Conservation (phyloP, 2,888 invertebrate species). For the Eubasilissa splendida region DNA sequence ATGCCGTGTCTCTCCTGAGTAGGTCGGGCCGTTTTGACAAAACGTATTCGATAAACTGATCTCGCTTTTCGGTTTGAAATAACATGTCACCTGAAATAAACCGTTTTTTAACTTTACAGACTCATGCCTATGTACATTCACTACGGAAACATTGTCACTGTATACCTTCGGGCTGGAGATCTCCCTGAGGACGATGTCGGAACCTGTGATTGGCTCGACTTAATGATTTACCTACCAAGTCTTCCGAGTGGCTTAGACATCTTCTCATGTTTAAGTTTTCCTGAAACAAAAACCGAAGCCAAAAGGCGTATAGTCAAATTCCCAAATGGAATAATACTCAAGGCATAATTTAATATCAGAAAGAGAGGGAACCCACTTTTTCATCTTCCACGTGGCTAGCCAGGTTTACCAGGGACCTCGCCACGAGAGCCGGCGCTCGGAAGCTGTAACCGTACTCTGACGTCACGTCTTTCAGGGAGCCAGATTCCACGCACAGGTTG, state of each 20-base stretch:
- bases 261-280: constrained; percentile 49
- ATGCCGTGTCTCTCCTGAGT: constrained; percentile 65
- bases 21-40: constrained; percentile 66
- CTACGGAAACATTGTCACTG: background rate
- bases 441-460: constrained; percentile 64
- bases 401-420: constrained; percentile 53
- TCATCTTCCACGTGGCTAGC: constrained; percentile 45
- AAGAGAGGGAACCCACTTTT: constrained; percentile 38
- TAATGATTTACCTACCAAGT: constrained; percentile 46
- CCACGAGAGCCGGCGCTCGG: constrained; percentile 57
- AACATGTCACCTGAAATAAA: constrained; percentile 58
- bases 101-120: constrained; percentile 35
- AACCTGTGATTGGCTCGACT: constrained; percentile 11
- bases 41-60: constrained; percentile 67
- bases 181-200: constrained; percentile 33
- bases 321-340: background rate
- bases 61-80: constrained; percentile 67
- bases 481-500: constrained; percentile 63
- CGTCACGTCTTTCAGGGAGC: constrained; percentile 63
- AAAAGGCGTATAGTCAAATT: too few relatives aligned
- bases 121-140: constrained; percentile 49
- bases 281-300: constrained; percentile 25
- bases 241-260: constrained; percentile 55
- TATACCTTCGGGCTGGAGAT: constrained; percentile 49
- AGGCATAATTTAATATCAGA: background rate